Base-by-base conservation (phyloP, 2,888 invertebrate genomes). In the Dorcus parallelipipedus region DNA sequence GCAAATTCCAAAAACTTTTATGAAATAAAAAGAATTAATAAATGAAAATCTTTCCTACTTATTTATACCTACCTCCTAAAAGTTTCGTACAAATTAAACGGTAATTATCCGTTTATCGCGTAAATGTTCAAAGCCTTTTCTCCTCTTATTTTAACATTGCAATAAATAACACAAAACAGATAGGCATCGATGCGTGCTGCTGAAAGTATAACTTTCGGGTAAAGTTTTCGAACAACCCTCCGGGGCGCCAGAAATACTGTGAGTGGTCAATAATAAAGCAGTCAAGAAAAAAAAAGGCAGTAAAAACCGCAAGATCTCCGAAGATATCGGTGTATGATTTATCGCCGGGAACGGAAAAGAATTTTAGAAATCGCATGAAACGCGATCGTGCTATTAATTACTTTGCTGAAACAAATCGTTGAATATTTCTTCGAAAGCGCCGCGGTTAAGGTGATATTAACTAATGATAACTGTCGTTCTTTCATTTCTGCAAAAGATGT, bases 101-200 rank as follows among this genome's bases (percentile, higher is more conserved):
- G 51, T 59, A 56, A 59, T 61, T 61, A 61, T 56, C 52, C 26
- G 52, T 57, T 51, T 54, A 55, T 59, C 59, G 54, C 54, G 52
- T 47, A 39, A 38, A 59, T 53, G 54, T 33, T 53, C 39, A 52
- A 43, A 49, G 56, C 56, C 47, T 51, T 52, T 52, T 39, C 55
- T 53, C 58, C 60, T 60, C 59, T 63, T 60, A 58, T 60, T 63
- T 60, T 63, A 63, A 60, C 60, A 58, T 60, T 56, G 62, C 61
- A 56, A 63, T 63, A 63, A 63, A 63, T 63, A 59, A 63, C 58
- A 52, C 49, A 45, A 51, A 54, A 42, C 42, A 43, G 59, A 57
- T 52, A 59, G 55, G 53, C 51, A 60, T 58, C 58, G 54, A 50
- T 56, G 57, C 45, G 26, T 41, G 49, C 58, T 45, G 55, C 41